Base-by-base conservation (phyloP, 2,888 invertebrate genomes). In the Chaetogeoica ovagalla region DNA sequence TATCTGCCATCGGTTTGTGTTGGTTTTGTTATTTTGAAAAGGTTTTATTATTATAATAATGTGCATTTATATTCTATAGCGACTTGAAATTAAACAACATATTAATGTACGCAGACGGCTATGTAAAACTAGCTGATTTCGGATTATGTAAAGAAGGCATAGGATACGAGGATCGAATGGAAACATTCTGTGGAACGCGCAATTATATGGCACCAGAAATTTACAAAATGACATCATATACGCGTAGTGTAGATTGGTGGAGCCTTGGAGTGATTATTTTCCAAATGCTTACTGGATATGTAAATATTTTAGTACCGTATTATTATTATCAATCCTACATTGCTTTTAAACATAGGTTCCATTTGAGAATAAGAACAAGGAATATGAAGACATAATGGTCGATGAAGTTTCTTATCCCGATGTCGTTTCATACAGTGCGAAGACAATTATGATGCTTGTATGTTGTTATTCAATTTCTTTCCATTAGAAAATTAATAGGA, bases 221-320 rank as follows among this genome's bases (percentile, higher is more conserved):
- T 63, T 90, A 99, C 82, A 98, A 98, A 0, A 99, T 99, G 86
- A 96, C 97, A 0, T n/a, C n/a, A n/a, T 99, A 99, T 86, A 99
- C 99, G 1, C 90, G 99, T 83, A 97, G 98, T 70, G 99, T 99
- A 8, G 99, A 99, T 88, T 99, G 99, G 99, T 99, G 99, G 99
- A 99, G 98, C 9, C 90, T 99, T 69, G 99, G 99, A 68, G 99
- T 99, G 21, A 89, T 99, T 83, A 97, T 99, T 85, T 99, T 98
- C 88, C 99, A 99, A 89, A 99, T 99, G 99, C 89, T 99, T 84
- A 98, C 98, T 81, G 98, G 98, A 83, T 98, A 98, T 90, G 94
- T 94, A 85, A 88, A 86, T 84, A 79, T 48, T 71, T 2, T 5
- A 23, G 15, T 68, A 11, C 21, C 21, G 17, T 30, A 30, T 30